Evolutionary conservation across 1,140 invertebrate species (phyloP).

Genomic region (Lasaia peninsularis): DNA sequence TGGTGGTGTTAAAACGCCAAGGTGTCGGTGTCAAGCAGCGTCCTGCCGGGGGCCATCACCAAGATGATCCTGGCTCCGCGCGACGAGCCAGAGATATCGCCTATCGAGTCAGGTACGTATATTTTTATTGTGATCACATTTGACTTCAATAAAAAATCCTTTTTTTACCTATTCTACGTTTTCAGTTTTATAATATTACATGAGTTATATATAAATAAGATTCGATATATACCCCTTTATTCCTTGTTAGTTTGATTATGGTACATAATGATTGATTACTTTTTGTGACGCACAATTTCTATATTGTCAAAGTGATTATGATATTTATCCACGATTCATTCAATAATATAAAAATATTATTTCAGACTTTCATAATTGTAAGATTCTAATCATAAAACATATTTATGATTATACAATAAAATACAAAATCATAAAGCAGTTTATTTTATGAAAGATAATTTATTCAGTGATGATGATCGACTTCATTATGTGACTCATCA

Average conservation of each 20-base stretch:
- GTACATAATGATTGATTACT: neutral
- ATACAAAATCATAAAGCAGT: too few species aligned
- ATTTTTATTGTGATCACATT: conserved; percentile 15
- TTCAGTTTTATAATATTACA: neutral
- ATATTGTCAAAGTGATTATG: conserved; percentile 8
- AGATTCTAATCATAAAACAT: too few species aligned
- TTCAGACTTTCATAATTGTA: too few species aligned
- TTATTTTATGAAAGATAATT: too few species aligned
- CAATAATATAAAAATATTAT: neutral
- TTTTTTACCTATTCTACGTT: neutral
- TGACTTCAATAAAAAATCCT: neutral
- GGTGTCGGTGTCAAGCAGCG: conserved; percentile 66
- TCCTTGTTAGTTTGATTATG: neutral
- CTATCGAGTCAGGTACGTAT: conserved; percentile 59
- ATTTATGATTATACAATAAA: too few species aligned
- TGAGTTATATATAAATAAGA: too few species aligned
- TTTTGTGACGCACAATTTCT: conserved; percentile 12
- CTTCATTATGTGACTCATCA: too few species aligned
- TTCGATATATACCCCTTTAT: neutral
- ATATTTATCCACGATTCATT: conserved; percentile 2
- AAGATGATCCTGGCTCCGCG: conserved; percentile 60
- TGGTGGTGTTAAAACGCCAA: conserved; percentile 44
- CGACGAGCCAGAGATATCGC: conserved; percentile 54
- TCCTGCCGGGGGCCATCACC: conserved; percentile 58
- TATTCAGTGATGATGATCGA: too few species aligned